Percentiles rank a stretch among this genome's conserved stretches.
phyloP scores from a whole-genome alignment of 2,113 vertebrate species.

The Bos taurus region ARS-UCD2.0 NC_037357.1:31611501-31612000 shows the following conservation, averaged over 20 bases:
- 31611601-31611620: not conserved
- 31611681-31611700: not conserved
- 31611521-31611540: not conserved
- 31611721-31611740: conserved; percentile 20
- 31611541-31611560: not conserved
- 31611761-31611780: not conserved
- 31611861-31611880: not conserved
- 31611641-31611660: not conserved
- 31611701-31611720: conserved; percentile 8
- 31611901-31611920: not conserved
- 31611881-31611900: not conserved
- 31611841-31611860: not conserved
- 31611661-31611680: conserved; percentile 20
- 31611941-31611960: not conserved
- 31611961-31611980: conserved; percentile 37
- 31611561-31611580: not conserved
- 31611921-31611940: conserved; percentile 1
- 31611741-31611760: not conserved
- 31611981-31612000: conserved; percentile 68
- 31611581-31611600: not conserved
- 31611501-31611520: not conserved
- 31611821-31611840: not conserved
- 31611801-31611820: not conserved
- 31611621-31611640: not conserved
- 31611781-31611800: not conserved